Evolutionary conservation across 2,797 vertebrate genomes (phyloP).

Genomic region (Sitta carolinensis): DNA sequence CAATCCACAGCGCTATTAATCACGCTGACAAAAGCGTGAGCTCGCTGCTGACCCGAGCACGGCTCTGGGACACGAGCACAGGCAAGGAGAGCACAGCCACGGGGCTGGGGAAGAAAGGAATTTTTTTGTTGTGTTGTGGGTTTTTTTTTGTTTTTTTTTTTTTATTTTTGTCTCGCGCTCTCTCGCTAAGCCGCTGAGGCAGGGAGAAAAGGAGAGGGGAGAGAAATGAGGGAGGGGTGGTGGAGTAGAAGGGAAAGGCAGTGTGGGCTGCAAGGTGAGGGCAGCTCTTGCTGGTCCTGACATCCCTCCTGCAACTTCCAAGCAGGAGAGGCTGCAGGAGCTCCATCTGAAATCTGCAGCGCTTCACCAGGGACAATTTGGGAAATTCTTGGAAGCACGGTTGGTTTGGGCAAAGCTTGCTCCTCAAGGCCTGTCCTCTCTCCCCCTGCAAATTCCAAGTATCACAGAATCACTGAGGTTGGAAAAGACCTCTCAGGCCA

Average conservation of each 20-base stretch:
- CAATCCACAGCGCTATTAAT: constrained; percentile 95
- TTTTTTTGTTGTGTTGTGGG: not conserved
- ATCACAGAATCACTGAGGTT: not conserved
- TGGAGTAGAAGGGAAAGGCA: not conserved
- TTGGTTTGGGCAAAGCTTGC: not conserved
- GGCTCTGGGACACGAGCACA: constrained; percentile 77
- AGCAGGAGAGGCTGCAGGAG: not conserved
- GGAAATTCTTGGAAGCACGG: not conserved
- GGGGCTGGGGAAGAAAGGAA: constrained; percentile 39
- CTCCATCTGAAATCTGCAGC: fast-evolving
- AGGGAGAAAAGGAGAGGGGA: not conserved
- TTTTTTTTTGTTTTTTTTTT: not conserved
- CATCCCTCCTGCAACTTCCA: not conserved
- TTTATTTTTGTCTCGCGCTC: not conserved
- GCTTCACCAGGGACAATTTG: fast-evolving
- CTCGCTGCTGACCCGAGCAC: constrained; percentile 83
- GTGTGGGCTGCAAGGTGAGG: not conserved
- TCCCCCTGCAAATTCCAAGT: not conserved
- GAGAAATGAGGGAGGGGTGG: not conserved
- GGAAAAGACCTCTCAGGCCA: not conserved
- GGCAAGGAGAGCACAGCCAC: constrained; percentile 65
- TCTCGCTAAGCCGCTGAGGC: constrained; percentile 3
- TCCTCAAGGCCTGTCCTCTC: not conserved
- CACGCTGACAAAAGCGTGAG: constrained; percentile 98
- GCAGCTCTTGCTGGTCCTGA: fast-evolving